These are phyloP conservation scores for Thamnaconus septentrionalis DNA, from an alignment of 2,113 vertebrate species.

Conservation along the genomic window DNA sequence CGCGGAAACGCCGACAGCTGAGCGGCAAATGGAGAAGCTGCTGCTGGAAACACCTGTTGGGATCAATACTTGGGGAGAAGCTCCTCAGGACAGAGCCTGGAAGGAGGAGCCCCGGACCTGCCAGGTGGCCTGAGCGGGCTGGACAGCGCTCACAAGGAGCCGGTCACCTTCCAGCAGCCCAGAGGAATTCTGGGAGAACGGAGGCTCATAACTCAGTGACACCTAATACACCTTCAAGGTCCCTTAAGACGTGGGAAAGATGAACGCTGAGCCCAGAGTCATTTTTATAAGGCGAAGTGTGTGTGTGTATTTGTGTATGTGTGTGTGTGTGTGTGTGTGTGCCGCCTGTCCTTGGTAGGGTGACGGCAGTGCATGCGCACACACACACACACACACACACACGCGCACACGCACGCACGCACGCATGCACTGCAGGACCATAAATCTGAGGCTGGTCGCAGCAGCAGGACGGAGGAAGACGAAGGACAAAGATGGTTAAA, in stretches of 20 bases:
- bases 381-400: background rate
- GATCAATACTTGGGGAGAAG: background rate
- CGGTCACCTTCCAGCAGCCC: background rate
- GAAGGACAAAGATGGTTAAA: background rate
- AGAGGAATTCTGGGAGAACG: background rate
- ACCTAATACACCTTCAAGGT: too few relatives aligned
- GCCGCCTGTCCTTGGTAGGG: constrained; percentile 2
- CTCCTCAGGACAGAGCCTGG: background rate
- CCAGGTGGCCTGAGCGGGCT: too few relatives aligned
- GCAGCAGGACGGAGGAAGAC: background rate
- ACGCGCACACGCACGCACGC: too few relatives aligned
- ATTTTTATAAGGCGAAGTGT: too few relatives aligned
- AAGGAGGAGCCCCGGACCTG: background rate
- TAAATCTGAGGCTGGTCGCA: constrained; percentile 33
- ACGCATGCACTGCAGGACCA: constrained; percentile 25
- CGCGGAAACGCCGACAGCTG: background rate
- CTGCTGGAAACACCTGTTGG: background rate
- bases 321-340: too few relatives aligned
- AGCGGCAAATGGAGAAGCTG: background rate
- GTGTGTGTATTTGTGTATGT: too few relatives aligned
- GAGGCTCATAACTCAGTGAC: background rate
- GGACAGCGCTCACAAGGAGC: background rate
- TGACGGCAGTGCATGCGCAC: constrained; percentile 10
- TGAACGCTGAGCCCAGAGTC: background rate
- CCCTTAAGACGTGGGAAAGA: too few relatives aligned